Evolutionary conservation across 2,113 vertebrate genomes (phyloP), one percentile per base, ranked within the genome.

Genomic region (Ameiurus melas): DNA sequence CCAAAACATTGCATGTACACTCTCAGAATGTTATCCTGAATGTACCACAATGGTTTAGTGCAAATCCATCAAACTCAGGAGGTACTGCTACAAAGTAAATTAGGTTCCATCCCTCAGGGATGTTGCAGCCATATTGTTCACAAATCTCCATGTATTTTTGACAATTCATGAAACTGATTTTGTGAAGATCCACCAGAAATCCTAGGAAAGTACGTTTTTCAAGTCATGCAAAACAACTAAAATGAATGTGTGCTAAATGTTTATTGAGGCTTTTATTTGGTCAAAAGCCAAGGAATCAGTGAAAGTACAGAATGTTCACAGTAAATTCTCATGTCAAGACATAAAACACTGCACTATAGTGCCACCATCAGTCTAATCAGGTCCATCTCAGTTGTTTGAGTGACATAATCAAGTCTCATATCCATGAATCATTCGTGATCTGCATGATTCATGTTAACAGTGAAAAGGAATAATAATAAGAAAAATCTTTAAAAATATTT

Each of bases 351-450:
- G 73, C 43, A 5, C 22, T 77, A 47, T 25, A 77, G 73, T 77
- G 39, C 73, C 73, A 77, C 73, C 73, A 77, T 47, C 73, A 77
- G 73, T n/a, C 22, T 77, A 77, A 4, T 77, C 73, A 47, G 39
- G 73, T 77, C 4, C 22, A 47, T 47, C 73, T 47, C 22, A 77
- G 12, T 77, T 77, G 43, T 77, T 6, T 78, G 43, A 78, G 25
- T 51, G 47, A 7, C 75, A 78, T 78, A 25, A 17, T 1, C 20
- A n/a, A 78, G 25, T 78, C 16, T 16, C 43, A 53, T 9, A 75
- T 75, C 20, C 25, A 10, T 1, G 30, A 19, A 3, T 70, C 30
- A 70, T 2, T 3, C 5, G 33, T 2, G 0, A 0, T 71, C 4
- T 30, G 66, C 14, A 73, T 39, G 17, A 20, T 73, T 73, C 36